A percentile compares a stretch with the other conserved stretches of the same genome.
Evolutionary conservation across 2,797 vertebrate genomes (phyloP).

Genomic region (Euphonia xanthogaster): DNA sequence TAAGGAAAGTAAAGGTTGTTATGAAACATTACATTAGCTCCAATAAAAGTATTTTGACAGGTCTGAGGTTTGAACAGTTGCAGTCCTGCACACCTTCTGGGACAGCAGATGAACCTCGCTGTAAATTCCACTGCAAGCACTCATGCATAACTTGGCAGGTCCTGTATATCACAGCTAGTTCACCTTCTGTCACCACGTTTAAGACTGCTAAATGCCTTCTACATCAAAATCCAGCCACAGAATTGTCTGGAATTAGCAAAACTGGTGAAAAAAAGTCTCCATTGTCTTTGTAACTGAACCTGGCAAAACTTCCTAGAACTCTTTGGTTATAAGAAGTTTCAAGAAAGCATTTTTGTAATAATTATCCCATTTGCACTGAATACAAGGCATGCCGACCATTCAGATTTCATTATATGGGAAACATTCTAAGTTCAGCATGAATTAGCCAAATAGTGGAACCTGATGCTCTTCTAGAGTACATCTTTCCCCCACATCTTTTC

Average conservation of each 20-base stretch:
- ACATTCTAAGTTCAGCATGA: neutral
- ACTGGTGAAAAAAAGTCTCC: neutral
- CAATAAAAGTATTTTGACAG: neutral
- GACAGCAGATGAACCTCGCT: neutral
- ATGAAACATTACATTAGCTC: neutral
- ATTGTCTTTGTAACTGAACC: conserved; percentile 54
- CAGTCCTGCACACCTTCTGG: neutral
- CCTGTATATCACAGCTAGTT: neutral
- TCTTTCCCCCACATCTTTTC: neutral
- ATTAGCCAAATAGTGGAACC: neutral
- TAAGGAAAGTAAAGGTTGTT: neutral
- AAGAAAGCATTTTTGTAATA: conserved; percentile 62
- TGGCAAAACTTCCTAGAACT: conserved; percentile 55
- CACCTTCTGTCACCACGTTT: conserved; percentile 26
- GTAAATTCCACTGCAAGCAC: neutral
- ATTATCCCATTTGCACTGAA: conserved; percentile 60
- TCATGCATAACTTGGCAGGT: neutral
- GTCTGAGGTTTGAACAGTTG: neutral
- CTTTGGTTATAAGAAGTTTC: conserved; percentile 48
- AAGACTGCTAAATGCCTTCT: conserved; percentile 35
- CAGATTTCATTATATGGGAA: conserved; percentile 38
- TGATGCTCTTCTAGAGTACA: neutral
- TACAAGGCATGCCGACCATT: conserved; percentile 47
- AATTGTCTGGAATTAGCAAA: conserved; percentile 59
- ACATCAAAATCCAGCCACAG: conserved; percentile 33